Percentiles rank a stretch among this genome's conserved stretches.
Conservation (phyloP, 2,797 vertebrate genomes). For the Mionectes olivaceus region DNA sequence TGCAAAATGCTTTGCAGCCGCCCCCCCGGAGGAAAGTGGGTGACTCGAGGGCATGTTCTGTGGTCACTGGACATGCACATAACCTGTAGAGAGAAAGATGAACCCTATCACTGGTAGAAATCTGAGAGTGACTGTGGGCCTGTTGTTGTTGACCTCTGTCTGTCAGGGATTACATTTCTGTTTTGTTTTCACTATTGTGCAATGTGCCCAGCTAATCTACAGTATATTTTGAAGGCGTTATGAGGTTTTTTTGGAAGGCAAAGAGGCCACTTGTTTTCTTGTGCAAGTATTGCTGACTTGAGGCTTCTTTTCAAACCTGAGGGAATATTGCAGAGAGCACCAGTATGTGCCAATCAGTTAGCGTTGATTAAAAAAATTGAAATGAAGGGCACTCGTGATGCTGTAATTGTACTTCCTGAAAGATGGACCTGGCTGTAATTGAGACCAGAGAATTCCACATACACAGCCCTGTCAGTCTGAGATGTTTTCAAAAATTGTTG, state of each 20-base stretch:
- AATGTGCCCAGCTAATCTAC: background rate
- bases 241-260: background rate
- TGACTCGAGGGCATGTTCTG: background rate
- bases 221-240: background rate
- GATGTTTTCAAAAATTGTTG: background rate
- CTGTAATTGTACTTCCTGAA: background rate
- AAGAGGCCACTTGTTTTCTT: background rate
- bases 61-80: background rate
- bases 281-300: background rate
- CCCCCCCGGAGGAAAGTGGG: background rate
- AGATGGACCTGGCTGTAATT: background rate
- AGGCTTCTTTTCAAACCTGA: conserved; percentile 8
- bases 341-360: background rate
- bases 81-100: background rate
- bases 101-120: background rate
- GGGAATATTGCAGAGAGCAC: background rate
- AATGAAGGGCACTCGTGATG: background rate
- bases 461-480: background rate
- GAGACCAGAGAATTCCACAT: background rate
- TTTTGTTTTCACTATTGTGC: conserved; percentile 23
- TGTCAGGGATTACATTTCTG: background rate
- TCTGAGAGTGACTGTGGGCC: background rate
- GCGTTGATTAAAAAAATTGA: background rate
- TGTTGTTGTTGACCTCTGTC: conserved; percentile 23
- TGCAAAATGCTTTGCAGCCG: background rate